Evolutionary conservation across 1,140 invertebrate genomes (phyloP), one percentile per base, ranked within the genome.

Genomic region (Drosophila ohnishii): DNA sequence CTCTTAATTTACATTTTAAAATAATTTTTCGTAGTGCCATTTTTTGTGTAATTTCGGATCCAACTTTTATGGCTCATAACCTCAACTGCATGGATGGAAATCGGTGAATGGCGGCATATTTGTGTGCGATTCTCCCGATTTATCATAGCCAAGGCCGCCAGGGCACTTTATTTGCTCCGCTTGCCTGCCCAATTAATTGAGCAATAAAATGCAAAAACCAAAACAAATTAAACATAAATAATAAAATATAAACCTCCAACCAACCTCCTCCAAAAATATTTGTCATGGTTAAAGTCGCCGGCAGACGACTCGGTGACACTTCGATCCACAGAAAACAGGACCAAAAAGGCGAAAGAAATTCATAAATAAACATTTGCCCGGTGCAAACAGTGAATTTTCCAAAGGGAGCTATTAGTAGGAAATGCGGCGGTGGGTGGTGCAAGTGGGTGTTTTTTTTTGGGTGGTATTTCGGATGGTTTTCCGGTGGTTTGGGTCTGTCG

Each of bases 41-140:
- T 50, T 32, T 65, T 19, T 55, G 50, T 64, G 34, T 59, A 34
- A 39, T 44, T 44, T 57, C 40, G 22, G 51, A 59, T 63, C 34
- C 50, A 50, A 58, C 50, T 83, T 88, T 85, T 85, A 86, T 81
- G 65, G 78, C 48, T 51, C 81, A 80, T 84, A 84, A 78, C 75
- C 61, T 58, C 16, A 53, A 71, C n/a, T 40, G 60, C 65, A 78
- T 66, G 60, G 76, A 70, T 60, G 53, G 76, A 71, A 79, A 75
- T 70, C 67, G 42, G 39, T 58, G 61, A 84, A 73, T 83, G 65
- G 53, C 64, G 61, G 47, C 45, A 22, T 72, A 64, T 76, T 83
- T 83, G 60, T 66, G 53, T 78, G 37, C 53, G 16, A 48, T 34
- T 30, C 61, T 19, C 64, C 65, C 65, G 40, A 78, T 66, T 70